A percentile compares a stretch with the other conserved stretches of the same genome.
These are phyloP conservation scores for Solea senegalensis DNA, from an alignment of 2,113 vertebrate species.

Conservation along the genomic window DNA sequence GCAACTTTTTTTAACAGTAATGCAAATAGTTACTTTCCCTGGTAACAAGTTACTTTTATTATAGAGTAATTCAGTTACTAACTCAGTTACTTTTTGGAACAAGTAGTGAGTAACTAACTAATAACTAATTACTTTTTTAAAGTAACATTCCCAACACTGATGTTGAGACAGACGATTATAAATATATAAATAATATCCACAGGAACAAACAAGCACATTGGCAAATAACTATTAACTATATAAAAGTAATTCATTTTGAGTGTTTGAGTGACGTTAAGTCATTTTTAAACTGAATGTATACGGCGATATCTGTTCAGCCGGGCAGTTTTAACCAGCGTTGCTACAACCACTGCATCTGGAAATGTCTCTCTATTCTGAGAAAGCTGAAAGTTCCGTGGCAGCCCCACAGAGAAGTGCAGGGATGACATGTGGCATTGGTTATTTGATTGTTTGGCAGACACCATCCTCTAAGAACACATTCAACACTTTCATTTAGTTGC, in stretches of 20 bases:
- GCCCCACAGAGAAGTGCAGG: constrained; percentile 40
- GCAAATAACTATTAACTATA: constrained; percentile 2
- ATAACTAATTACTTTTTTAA: no score
- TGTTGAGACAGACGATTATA: neutral
- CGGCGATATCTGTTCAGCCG: constrained; percentile 12
- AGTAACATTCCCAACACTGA: no score
- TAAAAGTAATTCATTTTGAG: constrained; percentile 7
- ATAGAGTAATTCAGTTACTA: no score
- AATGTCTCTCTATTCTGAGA: constrained; percentile 24
- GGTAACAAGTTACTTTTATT: no score
- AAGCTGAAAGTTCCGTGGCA: constrained; percentile 34
- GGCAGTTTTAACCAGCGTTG: constrained; percentile 13
- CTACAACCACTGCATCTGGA: constrained; percentile 27
- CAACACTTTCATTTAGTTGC: constrained; percentile 63
- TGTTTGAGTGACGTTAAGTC: constrained; percentile 1
- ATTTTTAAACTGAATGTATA: neutral
- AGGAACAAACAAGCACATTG: constrained; percentile 5
- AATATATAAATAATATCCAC: no score
- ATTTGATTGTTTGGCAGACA: constrained; percentile 66
- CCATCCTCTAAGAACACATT: constrained; percentile 52
- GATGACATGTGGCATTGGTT: constrained; percentile 76
- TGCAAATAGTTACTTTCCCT: no score
- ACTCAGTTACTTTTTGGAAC: no score
- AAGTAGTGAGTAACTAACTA: no score
- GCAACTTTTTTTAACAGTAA: no score